Base-by-base conservation (phyloP, 2,888 invertebrate genomes). In the Harpagoxenus sublaevis region DNA sequence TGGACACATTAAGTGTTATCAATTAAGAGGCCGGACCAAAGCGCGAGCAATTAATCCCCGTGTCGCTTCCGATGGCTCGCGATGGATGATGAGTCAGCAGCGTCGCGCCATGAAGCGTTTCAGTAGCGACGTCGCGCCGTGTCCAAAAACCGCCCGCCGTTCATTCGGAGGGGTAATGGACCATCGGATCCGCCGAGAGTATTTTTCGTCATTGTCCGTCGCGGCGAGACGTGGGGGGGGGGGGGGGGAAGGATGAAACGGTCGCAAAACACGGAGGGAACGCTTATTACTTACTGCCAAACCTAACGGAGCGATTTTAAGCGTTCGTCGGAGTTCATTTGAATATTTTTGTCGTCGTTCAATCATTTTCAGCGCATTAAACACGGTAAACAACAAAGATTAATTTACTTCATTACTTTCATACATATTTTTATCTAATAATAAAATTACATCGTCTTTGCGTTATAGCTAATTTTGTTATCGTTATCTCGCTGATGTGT, bases 21-120 rank as follows among this genome's bases (percentile, higher is more conserved):
- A 89, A 89, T 89, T 86, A 85, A 78, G 79, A 60, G 82, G 55
- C 62, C 28, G 57, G 57, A 42, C 9, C 60, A 57, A 85, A 85
- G 83, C 48, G 73, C 74, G 57, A 73, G 68, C 84, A 89, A 89
- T 89, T 86, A 88, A 87, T 85, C 77, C 84, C 0, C 62, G 23
- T 9, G 45, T 9, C n/a, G 53, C 23, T 57, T 55, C 74, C 51
- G n/a, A 45, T 23, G 39, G 55, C 12, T n/a, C 55, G 81, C 28
- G 74, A 62, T 62, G 70, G 39, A 68, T 15, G 60, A 39, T 68
- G 88, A 87, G 75, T 88, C 87, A 83, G 84, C 88, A 63, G 62
- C 75, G 65, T 85, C 66, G 60, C 78, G 79, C 68, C 83, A 18
- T 12, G 15, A 8, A 31, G 8, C 55, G 62, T 86, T 82, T 60